Base-by-base conservation (phyloP, 2,888 invertebrate genomes). In the Thelaira solivaga region DNA sequence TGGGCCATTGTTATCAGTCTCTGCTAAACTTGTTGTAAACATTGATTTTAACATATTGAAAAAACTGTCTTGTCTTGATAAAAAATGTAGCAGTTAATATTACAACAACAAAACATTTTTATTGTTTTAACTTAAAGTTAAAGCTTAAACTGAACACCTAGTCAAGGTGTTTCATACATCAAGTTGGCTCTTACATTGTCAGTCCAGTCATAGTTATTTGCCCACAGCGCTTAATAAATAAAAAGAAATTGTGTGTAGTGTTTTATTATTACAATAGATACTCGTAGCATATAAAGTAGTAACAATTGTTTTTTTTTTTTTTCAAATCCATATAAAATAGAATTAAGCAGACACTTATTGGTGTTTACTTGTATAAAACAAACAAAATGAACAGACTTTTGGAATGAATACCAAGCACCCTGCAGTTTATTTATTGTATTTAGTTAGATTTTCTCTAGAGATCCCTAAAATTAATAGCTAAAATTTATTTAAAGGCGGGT, bases 41-140 rank as follows among this genome's bases (percentile, higher is more conserved):
- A n/a, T n/a, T n/a, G n/a, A n/a, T n/a, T 59, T 67, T 67, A 59
- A 53, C 51, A 59, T 73, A 51, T n/a, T 65, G 18, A 53, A 45
- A 34, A 68, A 74, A 68, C 29, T n/a, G 11, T 49, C 11, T 24
- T 53, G 39, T 41, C 43, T 20, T 16, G 64, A 68, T 62, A 69
- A 69, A 55, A 76, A 76, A 76, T 76, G 47, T 51, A 69, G 62
- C 69, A 76, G 57, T 64, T 76, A 69, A 64, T 64, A 43, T 64
- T 57, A 69, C 69, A 76, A 57, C 57, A 69, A 69, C 59, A 76
- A 64, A 62, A 69, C 68, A 67, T 62, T 57, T 64, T 26, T 53
- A 43, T 13, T 26, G 20, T 51, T n/a, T 39, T 43, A 10, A 29
- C 57, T 22, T 11, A 6, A 29, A 55, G 39, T 26, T 11, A 67